A percentile compares a stretch with the other conserved stretches of the same genome.
Evolutionary conservation across 2,888 invertebrate species (phyloP).

Genomic region (Dryobotodes eremita): DNA sequence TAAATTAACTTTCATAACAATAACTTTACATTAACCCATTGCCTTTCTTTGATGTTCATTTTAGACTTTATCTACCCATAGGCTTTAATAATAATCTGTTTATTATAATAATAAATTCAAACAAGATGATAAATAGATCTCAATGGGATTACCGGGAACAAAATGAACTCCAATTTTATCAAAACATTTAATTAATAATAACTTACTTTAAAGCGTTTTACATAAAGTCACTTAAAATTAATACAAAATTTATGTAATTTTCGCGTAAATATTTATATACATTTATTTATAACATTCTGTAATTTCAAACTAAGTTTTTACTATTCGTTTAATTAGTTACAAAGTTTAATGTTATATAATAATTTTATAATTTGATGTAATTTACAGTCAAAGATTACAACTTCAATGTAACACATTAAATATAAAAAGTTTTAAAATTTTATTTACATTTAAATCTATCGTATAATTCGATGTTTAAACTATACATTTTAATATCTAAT

Average conservation of each 20-base stretch:
- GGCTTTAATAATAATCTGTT: neutral
- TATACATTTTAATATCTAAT: slow-evolving; percentile 56
- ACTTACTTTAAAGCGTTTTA: slow-evolving; percentile 69
- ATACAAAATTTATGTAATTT: slow-evolving; percentile 54
- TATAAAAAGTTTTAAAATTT: slow-evolving; percentile 42
- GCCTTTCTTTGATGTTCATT: slow-evolving; percentile 20
- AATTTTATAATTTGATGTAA: slow-evolving; percentile 41
- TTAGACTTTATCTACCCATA: neutral
- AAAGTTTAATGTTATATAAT: slow-evolving; percentile 35
- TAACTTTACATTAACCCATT: slow-evolving; percentile 16
- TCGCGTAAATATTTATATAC: slow-evolving; percentile 55
- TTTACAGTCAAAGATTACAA: slow-evolving; percentile 46
- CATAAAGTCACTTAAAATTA: slow-evolving; percentile 64
- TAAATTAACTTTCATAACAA: slow-evolving; percentile 20
- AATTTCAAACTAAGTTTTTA: slow-evolving; percentile 40
- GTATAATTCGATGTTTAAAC: slow-evolving; percentile 71
- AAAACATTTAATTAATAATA: slow-evolving; percentile 72
- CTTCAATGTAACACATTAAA: slow-evolving; percentile 40
- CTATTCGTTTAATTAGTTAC: slow-evolving; percentile 39
- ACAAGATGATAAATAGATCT: neutral
- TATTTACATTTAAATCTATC: slow-evolving; percentile 63
- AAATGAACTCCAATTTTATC: slow-evolving; percentile 57
- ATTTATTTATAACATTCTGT: slow-evolving; percentile 51
- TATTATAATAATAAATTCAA: slow-evolving; percentile 1
- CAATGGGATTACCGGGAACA: neutral